These are phyloP conservation scores for Paralvinella palmiformis DNA, from an alignment of 1,140 invertebrate genomes.

Conservation along the genomic window DNA sequence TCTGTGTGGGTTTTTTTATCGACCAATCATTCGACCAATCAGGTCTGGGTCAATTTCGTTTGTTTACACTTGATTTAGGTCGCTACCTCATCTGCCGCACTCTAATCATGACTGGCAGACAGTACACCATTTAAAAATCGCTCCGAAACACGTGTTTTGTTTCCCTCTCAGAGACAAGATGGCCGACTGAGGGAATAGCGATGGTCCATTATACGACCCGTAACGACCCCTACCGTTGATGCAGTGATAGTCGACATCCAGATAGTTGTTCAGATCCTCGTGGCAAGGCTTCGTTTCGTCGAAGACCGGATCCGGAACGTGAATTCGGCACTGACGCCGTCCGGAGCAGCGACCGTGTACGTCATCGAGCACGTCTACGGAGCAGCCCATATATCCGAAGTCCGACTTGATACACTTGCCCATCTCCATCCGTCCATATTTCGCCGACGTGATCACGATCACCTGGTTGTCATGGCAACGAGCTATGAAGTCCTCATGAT, in stretches of 20 bases:
- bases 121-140: too few species aligned
- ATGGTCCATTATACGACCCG: too few species aligned
- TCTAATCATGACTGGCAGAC: too few species aligned
- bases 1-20: too few species aligned
- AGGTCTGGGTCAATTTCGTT: too few species aligned
- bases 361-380: constrained; percentile 9
- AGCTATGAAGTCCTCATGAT: constrained; percentile 15
- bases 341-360: constrained; percentile 4
- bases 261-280: constrained; percentile 10
- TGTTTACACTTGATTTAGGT: too few species aligned
- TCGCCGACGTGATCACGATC: constrained; percentile 10
- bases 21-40: too few species aligned
- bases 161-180: too few species aligned
- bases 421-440: constrained; percentile 19
- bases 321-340: not conserved
- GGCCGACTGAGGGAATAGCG: too few species aligned
- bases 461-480: constrained; percentile 8
- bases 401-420: constrained; percentile 10
- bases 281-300: constrained; percentile 9
- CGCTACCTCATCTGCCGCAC: too few species aligned
- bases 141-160: too few species aligned
- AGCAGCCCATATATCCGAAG: constrained; percentile 19
- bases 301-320: not conserved
- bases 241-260: constrained; percentile 15
- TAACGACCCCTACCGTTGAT: constrained; percentile 7